phyloP scores from a whole-genome alignment of 2,113 vertebrate species.

The Engraulis encrasicolus region DNA sequence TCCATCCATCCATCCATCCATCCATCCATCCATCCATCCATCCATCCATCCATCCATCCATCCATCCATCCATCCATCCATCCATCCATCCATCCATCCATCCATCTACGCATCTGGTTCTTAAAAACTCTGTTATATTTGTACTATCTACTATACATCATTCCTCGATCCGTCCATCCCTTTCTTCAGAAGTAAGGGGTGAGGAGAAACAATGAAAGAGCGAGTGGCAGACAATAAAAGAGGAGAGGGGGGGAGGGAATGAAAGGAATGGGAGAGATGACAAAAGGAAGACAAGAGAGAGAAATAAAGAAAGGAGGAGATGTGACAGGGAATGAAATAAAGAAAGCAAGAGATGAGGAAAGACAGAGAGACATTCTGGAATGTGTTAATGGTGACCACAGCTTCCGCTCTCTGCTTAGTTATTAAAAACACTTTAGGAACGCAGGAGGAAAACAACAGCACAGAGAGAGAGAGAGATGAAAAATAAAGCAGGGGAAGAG shows the following conservation, averaged over 20 bases:
- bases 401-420: slow-evolving; percentile 32
- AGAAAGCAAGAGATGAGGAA: not conserved
- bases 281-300: not conserved
- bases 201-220: not conserved
- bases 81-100: too few species aligned
- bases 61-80: too few species aligned
- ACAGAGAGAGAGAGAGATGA: not conserved
- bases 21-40: too few species aligned
- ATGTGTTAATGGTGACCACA: slow-evolving; percentile 44
- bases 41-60: too few species aligned
- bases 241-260: not conserved
- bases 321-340: not conserved
- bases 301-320: not conserved
- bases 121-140: too few species aligned
- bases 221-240: not conserved
- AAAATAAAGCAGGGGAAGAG: not conserved
- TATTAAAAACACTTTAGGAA: slow-evolving; percentile 32
- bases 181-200: not conserved
- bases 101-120: too few species aligned
- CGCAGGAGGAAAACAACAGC: not conserved
- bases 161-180: too few species aligned
- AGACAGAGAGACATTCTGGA: slow-evolving; percentile 19
- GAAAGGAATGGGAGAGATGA: not conserved
- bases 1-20: too few species aligned
- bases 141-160: too few species aligned